phyloP scores from a whole-genome alignment of 2,113 vertebrate genomes.

The Bettongia penicillata region DNA sequence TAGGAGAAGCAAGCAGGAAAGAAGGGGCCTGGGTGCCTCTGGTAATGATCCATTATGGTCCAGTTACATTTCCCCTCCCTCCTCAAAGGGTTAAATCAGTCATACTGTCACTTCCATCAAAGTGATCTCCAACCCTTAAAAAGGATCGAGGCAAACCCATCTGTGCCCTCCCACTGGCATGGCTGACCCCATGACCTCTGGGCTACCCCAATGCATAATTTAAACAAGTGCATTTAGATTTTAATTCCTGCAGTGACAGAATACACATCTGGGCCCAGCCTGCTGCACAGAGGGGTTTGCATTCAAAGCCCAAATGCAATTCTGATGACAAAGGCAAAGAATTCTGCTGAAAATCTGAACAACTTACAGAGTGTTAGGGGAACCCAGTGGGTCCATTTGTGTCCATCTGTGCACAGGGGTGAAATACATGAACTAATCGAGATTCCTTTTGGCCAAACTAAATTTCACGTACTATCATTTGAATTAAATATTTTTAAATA shows the following conservation, averaged over 20 bases:
- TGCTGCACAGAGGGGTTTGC: conserved; percentile 68
- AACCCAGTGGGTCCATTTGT: conserved; percentile 8
- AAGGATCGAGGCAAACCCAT: conserved; percentile 76
- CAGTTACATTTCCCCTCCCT: conserved; percentile 71
- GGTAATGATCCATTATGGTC: conserved; percentile 61
- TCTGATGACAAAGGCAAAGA: conserved; percentile 63
- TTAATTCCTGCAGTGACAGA: conserved; percentile 78
- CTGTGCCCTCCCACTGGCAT: conserved; percentile 63
- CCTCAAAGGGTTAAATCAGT: conserved; percentile 78
- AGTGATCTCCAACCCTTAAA: conserved; percentile 71
- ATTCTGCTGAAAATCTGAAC: conserved; percentile 69
- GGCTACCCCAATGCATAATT: conserved; percentile 63
- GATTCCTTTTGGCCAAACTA: conserved; percentile 42
- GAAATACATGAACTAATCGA: not conserved
- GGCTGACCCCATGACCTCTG: conserved; percentile 77
- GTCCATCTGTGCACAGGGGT: not conserved
- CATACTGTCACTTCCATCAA: conserved; percentile 71
- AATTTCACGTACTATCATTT: conserved; percentile 32
- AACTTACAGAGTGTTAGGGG: conserved; percentile 42
- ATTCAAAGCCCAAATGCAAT: conserved; percentile 68
- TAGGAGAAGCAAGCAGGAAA: conserved; percentile 41
- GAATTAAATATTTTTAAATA: conserved; percentile 60
- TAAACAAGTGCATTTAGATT: conserved; percentile 70
- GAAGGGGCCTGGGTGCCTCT: conserved; percentile 60
- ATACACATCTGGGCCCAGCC: conserved; percentile 52